These are phyloP conservation scores for Dynastes grantii DNA, from an alignment of 2,888 invertebrate species.

Conservation along the genomic window DNA sequence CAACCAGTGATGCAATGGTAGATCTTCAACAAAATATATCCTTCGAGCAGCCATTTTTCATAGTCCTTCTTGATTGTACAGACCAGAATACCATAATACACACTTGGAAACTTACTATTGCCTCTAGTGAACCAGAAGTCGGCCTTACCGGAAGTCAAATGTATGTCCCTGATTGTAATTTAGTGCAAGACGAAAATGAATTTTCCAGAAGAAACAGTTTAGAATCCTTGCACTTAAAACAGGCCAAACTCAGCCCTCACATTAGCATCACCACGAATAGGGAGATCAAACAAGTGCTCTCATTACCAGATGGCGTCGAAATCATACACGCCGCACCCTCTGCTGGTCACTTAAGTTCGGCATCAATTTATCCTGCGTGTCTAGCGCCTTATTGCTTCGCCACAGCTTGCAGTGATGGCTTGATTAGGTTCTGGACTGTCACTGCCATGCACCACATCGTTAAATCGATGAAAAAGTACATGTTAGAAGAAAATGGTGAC, in stretches of 20 bases:
- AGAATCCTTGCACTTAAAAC: conserved; percentile 70
- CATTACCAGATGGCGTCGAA: conserved; percentile 91
- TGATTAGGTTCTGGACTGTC: conserved; percentile 88
- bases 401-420: conserved; percentile 96
- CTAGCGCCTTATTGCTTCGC: conserved; percentile 97
- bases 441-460: conserved; percentile 62
- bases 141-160: conserved; percentile 79
- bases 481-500: conserved; percentile 67
- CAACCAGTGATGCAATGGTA: conserved; percentile 88
- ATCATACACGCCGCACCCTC: conserved; percentile 95
- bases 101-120: conserved; percentile 96
- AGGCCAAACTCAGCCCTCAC: conserved; percentile 76
- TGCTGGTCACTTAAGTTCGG: conserved; percentile 97
- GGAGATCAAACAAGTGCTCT: conserved; percentile 92
- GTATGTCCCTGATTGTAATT: conserved; percentile 91
- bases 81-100: conserved; percentile 89
- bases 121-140: conserved; percentile 75
- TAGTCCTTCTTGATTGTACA: conserved; percentile 92
- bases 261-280: conserved; percentile 91
- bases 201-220: conserved; percentile 68
- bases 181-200: conserved; percentile 88
- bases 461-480: conserved; percentile 61
- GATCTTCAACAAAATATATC: conserved; percentile 89
- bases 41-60: conserved; percentile 96
- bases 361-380: conserved; percentile 99